Evolutionary conservation across 2,888 invertebrate genomes (phyloP).

Genomic region (Thysanoteuthis rhombus): DNA sequence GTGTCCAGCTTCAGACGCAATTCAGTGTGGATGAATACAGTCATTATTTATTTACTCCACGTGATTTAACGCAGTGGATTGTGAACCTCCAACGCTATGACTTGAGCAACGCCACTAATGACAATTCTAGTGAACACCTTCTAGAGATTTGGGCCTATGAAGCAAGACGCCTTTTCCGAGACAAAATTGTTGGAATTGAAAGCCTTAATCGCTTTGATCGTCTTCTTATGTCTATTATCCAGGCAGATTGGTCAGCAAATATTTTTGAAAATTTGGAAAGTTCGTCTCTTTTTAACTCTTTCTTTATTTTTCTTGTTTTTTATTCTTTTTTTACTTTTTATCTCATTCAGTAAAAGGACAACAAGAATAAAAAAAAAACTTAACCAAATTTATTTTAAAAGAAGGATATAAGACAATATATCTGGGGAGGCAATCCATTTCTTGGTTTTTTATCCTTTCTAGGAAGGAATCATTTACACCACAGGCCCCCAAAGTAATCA

Average conservation of each 20-base stretch:
- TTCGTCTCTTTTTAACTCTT: constrained; percentile 40
- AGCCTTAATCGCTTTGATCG: constrained; percentile 76
- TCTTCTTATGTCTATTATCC: constrained; percentile 72
- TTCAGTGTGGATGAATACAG: constrained; percentile 73
- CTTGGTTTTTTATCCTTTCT: too few relatives aligned
- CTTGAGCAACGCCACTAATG: constrained; percentile 56
- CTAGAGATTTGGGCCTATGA: constrained; percentile 79
- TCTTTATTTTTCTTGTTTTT: background rate
- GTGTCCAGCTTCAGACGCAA: constrained; percentile 67
- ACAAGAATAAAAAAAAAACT: background rate
- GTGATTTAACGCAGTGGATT: constrained; percentile 81
- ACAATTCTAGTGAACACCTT: constrained; percentile 62
- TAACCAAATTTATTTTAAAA: background rate
- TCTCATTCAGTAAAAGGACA: background rate
- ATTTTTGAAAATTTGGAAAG: constrained; percentile 61
- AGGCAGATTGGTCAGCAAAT: constrained; percentile 67
- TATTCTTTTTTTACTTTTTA: background rate
- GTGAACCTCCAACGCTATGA: constrained; percentile 76
- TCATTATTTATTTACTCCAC: constrained; percentile 81
- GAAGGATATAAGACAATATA: too few relatives aligned
- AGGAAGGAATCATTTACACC: too few relatives aligned
- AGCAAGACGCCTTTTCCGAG: constrained; percentile 79
- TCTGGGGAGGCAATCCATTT: too few relatives aligned
- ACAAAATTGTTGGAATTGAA: constrained; percentile 76
- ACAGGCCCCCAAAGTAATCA: too few relatives aligned